Evolutionary conservation across 2,888 invertebrate species (phyloP).

Genomic region (Epiblema foenella): DNA sequence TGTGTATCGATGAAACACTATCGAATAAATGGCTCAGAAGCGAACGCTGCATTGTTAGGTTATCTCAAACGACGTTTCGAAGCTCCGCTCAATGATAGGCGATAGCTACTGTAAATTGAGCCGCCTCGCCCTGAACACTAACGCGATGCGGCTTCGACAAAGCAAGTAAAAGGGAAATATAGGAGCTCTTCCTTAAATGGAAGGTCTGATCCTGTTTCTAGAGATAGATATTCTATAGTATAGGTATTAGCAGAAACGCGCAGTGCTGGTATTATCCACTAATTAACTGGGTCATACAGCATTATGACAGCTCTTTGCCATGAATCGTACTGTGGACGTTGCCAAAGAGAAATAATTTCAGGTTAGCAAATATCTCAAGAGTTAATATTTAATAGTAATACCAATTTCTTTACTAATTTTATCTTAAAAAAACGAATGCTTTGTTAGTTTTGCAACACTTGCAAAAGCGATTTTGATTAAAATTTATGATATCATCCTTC

Average conservation of each 20-base stretch:
- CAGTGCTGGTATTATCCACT: slow-evolving; percentile 34
- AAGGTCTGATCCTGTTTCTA: slow-evolving; percentile 34
- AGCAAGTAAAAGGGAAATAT: slow-evolving; percentile 37
- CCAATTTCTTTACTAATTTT: not conserved
- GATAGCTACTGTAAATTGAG: slow-evolving; percentile 67
- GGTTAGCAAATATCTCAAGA: not conserved
- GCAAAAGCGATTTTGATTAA: not conserved
- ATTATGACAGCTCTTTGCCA: slow-evolving; percentile 33
- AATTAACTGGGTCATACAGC: slow-evolving; percentile 31
- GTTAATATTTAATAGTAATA: not conserved
- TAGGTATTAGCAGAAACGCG: slow-evolving; percentile 28
- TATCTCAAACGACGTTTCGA: slow-evolving; percentile 67
- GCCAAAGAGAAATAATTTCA: slow-evolving; percentile 10
- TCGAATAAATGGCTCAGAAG: slow-evolving; percentile 72
- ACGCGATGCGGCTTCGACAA: slow-evolving; percentile 31
- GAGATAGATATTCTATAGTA: slow-evolving; percentile 8
- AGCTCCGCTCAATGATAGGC: slow-evolving; percentile 55
- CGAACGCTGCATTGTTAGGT: slow-evolving; percentile 72
- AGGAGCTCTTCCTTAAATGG: slow-evolving; percentile 31
- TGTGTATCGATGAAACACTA: slow-evolving; percentile 55
- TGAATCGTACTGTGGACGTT: slow-evolving; percentile 20
- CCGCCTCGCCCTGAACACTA: slow-evolving; percentile 49
- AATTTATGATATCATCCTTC: not conserved
- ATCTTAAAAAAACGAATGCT: not conserved
- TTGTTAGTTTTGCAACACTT: not conserved